Evolutionary conservation across 2,888 invertebrate species (phyloP).

Genomic region (Acleris emargana): DNA sequence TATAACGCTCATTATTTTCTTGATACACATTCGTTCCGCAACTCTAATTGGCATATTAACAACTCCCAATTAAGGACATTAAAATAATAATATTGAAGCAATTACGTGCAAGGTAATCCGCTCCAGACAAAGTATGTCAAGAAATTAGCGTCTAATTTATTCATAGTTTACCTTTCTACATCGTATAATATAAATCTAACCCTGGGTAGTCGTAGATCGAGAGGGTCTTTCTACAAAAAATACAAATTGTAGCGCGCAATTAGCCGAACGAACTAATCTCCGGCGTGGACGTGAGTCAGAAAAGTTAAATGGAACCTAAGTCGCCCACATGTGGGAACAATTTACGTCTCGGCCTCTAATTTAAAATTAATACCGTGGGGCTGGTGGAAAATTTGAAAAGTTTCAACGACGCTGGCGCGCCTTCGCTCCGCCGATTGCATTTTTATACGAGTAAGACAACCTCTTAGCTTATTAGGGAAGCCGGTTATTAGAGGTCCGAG

Average conservation of each 20-base stretch:
- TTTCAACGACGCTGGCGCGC: conserved; percentile 74
- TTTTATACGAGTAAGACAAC: conserved; percentile 78
- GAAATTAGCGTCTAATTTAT: conserved; percentile 80
- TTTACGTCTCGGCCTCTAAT: conserved; percentile 70
- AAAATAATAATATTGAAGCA: conserved; percentile 61
- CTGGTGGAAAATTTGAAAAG: conserved; percentile 81
- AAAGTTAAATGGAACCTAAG: conserved; percentile 65
- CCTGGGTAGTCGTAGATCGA: neutral
- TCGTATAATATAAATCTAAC: conserved; percentile 6
- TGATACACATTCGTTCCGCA: conserved; percentile 42
- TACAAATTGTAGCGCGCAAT: conserved; percentile 20
- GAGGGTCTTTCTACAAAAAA: conserved; percentile 17
- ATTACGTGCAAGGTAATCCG: conserved; percentile 76
- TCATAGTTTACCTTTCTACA: conserved; percentile 56
- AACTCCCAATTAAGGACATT: conserved; percentile 48
- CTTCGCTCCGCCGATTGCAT: conserved; percentile 74
- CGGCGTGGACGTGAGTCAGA: conserved; percentile 39
- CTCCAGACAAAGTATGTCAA: conserved; percentile 76
- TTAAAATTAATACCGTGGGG: conserved; percentile 76
- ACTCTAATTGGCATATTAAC: conserved; percentile 47
- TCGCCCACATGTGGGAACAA: conserved; percentile 69
- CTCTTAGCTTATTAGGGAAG: conserved; percentile 81
- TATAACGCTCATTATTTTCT: conserved; percentile 49
- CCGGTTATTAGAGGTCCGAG: conserved; percentile 74
- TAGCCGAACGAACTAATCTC: conserved; percentile 29